A percentile compares a stretch with the other conserved stretches of the same genome.
phyloP scores from a whole-genome alignment of 2,797 vertebrate species.

The Anas flavirostris region DNA sequence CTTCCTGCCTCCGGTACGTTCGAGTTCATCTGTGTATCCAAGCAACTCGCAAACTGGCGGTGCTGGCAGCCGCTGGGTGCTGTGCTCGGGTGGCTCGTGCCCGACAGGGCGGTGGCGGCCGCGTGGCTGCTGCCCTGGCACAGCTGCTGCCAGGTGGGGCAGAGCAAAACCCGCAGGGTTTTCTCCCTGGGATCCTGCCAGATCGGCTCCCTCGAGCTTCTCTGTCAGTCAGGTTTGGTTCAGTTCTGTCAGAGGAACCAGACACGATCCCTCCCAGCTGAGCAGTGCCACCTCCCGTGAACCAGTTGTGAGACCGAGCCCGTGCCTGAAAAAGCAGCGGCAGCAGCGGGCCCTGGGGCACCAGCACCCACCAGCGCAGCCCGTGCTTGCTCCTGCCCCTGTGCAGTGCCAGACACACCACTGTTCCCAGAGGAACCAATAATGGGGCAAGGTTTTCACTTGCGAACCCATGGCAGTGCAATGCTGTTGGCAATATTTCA shows the following conservation, averaged over 20 bases:
- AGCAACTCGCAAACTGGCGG: slow-evolving; percentile 5
- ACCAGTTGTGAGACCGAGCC: background rate
- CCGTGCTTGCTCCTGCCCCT: background rate
- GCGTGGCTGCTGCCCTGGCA: too few species aligned
- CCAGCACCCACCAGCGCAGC: background rate
- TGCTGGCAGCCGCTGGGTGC: background rate
- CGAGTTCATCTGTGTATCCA: slow-evolving; percentile 19
- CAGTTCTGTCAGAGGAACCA: background rate
- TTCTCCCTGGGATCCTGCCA: background rate
- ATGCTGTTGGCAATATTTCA: background rate
- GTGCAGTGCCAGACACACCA: background rate
- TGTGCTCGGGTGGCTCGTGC: background rate
- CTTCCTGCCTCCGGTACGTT: background rate
- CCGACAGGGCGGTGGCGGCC: background rate
- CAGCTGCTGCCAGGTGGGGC: background rate
- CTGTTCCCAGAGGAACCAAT: background rate
- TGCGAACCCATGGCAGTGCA: background rate
- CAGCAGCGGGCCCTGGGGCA: background rate
- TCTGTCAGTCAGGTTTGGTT: background rate
- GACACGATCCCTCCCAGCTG: background rate
- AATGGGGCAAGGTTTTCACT: background rate
- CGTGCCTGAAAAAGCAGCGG: background rate
- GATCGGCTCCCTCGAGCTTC: background rate
- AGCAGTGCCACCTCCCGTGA: background rate
- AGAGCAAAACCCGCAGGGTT: background rate